These are phyloP conservation scores for Polydrusus pterygomalis DNA, from an alignment of 2,888 invertebrate species.

Conservation along the genomic window DNA sequence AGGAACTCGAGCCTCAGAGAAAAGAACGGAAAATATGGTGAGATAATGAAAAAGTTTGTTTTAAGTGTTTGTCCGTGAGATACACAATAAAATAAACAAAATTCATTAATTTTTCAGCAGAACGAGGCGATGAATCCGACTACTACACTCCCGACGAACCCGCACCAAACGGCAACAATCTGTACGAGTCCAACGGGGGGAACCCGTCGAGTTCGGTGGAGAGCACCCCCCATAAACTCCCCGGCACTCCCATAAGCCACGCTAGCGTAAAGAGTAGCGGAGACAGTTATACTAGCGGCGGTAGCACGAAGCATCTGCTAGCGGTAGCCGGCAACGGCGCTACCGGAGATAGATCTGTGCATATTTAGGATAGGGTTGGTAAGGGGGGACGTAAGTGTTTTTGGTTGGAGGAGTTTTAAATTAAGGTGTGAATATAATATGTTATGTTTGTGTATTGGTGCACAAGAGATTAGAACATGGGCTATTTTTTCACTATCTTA, in stretches of 20 bases:
- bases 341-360: slow-evolving; percentile 65
- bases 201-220: slow-evolving; percentile 66
- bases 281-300: slow-evolving; percentile 87
- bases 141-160: slow-evolving; percentile 88
- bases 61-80: no score
- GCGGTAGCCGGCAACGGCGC: slow-evolving; percentile 71
- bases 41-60: slow-evolving; percentile 9
- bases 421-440: not conserved
- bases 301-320: slow-evolving; percentile 85
- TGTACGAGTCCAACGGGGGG: slow-evolving; percentile 70
- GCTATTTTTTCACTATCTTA: no score
- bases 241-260: slow-evolving; percentile 82
- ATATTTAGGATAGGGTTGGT: slow-evolving; percentile 60
- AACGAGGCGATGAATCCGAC: slow-evolving; percentile 82
- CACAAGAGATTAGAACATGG: no score
- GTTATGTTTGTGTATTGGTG: no score
- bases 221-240: slow-evolving; percentile 70
- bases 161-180: slow-evolving; percentile 78
- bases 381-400: not conserved
- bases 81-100: not conserved
- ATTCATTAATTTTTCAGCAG: slow-evolving; percentile 52
- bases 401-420: not conserved
- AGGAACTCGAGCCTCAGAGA: slow-evolving; percentile 50
- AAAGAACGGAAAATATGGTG: slow-evolving; percentile 62
- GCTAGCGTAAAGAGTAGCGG: slow-evolving; percentile 84